Percentiles rank a stretch among this genome's conserved stretches.
Conservation (phyloP, 2,797 vertebrate genomes). For the Malurus leucopterus region DNA sequence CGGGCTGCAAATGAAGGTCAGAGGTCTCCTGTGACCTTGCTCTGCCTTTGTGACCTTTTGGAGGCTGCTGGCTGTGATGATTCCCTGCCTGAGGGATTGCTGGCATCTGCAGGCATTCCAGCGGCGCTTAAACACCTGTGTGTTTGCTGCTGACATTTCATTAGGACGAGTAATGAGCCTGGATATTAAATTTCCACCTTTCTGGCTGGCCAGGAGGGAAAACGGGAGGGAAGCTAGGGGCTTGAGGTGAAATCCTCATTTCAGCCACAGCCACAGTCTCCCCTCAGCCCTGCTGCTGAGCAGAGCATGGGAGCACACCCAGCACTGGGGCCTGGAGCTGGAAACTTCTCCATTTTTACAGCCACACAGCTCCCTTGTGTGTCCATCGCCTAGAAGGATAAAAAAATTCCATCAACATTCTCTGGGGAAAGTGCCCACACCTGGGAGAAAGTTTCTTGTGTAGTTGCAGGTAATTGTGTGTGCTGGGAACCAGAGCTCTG, state of each 20-base stretch:
- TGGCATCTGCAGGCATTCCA: constrained; percentile 33
- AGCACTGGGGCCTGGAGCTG: not conserved
- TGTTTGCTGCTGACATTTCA: constrained; percentile 42
- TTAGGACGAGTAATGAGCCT: constrained; percentile 11
- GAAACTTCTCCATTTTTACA: not conserved
- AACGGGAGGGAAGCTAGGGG: not conserved
- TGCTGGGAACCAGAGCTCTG: not conserved
- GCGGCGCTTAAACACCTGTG: constrained; percentile 38
- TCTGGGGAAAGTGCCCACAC: not conserved
- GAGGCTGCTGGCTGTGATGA: constrained; percentile 5
- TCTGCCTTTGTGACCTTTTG: constrained; percentile 34
- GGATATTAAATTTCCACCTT: constrained; percentile 8
- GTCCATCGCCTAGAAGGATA: not conserved
- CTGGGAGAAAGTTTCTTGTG: not conserved
- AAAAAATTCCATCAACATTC: not conserved
- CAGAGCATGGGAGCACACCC: not conserved
- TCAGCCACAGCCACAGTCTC: not conserved
- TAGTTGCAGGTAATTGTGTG: not conserved
- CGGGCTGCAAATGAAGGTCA: constrained; percentile 12
- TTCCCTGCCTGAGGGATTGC: constrained; percentile 39
- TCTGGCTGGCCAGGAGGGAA: not conserved
- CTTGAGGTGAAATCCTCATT: not conserved
- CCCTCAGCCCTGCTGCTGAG: not conserved
- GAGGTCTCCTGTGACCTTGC: constrained; percentile 23
- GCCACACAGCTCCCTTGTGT: not conserved